Evolutionary conservation across 2,888 invertebrate species (phyloP), one percentile per base, ranked within the genome.

Genomic region (Catotricha subobsoleta): DNA sequence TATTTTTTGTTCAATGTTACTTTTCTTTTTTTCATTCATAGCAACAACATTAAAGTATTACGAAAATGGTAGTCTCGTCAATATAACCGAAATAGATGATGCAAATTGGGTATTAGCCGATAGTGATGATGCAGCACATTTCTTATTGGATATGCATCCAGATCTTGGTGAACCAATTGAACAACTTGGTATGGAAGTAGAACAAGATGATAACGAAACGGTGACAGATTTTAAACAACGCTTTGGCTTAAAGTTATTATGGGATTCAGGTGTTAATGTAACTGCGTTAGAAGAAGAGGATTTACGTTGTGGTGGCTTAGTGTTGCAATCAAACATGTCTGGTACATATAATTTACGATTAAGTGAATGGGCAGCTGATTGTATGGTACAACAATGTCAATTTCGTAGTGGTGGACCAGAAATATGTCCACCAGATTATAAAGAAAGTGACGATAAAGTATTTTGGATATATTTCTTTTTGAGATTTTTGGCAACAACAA

Each of bases 401-500:
- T 82, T 82, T 54, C 71, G 75, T 62, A 66, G 68, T 52, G 80
- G 80, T 50, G 81, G 80, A 9, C 80, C 80, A 16, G 76, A 77
- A 56, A 72, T 79, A 46, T 82, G 82, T 52, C 81, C 81, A 35
- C 80, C 81, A 13, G 80, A 81, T 59, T 82, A 78, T 53, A 78
- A 76, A 56, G 78, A 80, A 53, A 78, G 77, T 43, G 79, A 79
- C 47, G 78, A 78, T 53, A 73, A 70, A 49, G 74, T 80, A 2
- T 88, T 88, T 56, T 86, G 83, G 73, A 69, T 80, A 45, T 88
- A 90, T 56, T 84, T 88, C 56, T 61, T 36, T 13, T 30, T 40
- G n/a, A 67, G 86, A 54, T 78, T 88, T 49, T 64, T 84, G 50
- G 86, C 80, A 2, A 83, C 81, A 23, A 77, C 83, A 5, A 80